Evolutionary conservation across 37 sponge, comb jelly and placozoan genomes (phyloP).

Genomic region (Halichondria panicea): DNA sequence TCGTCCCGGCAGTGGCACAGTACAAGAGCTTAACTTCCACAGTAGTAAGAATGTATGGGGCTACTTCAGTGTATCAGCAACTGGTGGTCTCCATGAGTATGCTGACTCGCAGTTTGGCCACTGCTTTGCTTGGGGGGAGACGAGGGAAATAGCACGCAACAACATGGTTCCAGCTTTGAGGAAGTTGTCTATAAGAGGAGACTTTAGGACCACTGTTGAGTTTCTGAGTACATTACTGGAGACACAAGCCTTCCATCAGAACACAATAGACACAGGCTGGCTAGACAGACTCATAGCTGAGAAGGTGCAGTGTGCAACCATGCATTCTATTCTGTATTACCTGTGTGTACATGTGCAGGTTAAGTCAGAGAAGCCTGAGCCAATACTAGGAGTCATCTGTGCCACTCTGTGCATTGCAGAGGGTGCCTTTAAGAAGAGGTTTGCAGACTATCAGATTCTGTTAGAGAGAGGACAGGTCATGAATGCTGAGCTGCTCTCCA

Average conservation of each 20-base stretch:
- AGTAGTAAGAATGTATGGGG: constrained; percentile 98
- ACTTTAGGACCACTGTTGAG: constrained; percentile 97
- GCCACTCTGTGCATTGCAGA: constrained; percentile 88
- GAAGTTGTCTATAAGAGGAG: constrained; percentile 92
- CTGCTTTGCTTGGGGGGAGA: constrained; percentile 98
- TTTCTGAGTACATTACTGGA: constrained; percentile 92
- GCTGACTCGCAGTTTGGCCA: constrained; percentile 99
- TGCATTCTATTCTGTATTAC: neutral
- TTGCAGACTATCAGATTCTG: constrained; percentile 85
- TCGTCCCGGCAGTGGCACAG: constrained; percentile 92
- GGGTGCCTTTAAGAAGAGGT: constrained; percentile 84
- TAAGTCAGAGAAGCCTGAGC: constrained; percentile 74
- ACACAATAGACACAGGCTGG: constrained; percentile 91
- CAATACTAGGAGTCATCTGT: constrained; percentile 87
- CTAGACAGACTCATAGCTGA: constrained; percentile 92
- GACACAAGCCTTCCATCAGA: constrained; percentile 80
- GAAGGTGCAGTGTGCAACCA: constrained; percentile 58
- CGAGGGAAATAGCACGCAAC: constrained; percentile 86
- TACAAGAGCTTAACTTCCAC: constrained; percentile 94
- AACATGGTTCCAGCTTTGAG: constrained; percentile 96
- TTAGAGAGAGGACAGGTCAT: constrained; percentile 93
- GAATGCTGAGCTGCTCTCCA: constrained; percentile 87
- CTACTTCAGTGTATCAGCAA: constrained; percentile 95
- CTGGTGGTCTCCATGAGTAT: constrained; percentile 99
- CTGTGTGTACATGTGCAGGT: neutral